These are phyloP conservation scores for Drosophila setosimentum DNA, from an alignment of 2,888 invertebrate species.

Conservation along the genomic window DNA sequence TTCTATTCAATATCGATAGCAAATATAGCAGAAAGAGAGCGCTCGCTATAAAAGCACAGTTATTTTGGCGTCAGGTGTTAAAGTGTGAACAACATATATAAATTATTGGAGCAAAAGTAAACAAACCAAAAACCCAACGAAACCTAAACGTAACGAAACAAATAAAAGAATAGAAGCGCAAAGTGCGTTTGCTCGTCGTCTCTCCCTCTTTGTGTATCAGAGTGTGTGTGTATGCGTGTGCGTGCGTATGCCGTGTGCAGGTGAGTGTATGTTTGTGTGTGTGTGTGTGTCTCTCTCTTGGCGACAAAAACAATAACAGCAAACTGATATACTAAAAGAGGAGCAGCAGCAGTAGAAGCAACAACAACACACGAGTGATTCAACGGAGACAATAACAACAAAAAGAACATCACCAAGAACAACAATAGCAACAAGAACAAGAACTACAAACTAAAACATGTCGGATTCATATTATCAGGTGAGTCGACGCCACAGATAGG, in stretches of 20 bases:
- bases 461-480: conserved; percentile 86
- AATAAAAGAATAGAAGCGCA: conserved; percentile 48
- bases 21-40: conserved; percentile 56
- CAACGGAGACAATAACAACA: conserved; percentile 40
- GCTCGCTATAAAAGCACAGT: conserved; percentile 53
- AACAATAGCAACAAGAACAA: conserved; percentile 36
- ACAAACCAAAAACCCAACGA: conserved; percentile 53
- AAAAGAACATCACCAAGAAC: conserved; percentile 21
- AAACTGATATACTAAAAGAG: conserved; percentile 43
- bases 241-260: conserved; percentile 37
- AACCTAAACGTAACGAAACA: conserved; percentile 38
- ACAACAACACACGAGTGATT: conserved; percentile 43
- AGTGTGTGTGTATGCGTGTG: conserved; percentile 30
- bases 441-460: conserved; percentile 74
- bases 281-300: conserved; percentile 47
- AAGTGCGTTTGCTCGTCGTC: conserved; percentile 48
- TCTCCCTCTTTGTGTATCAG: background rate
- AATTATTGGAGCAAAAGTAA: conserved; percentile 65
- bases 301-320: conserved; percentile 57
- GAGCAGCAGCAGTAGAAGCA: conserved; percentile 30
- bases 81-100: conserved; percentile 62
- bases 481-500: conserved; percentile 63
- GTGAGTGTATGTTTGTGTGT: conserved; percentile 36
- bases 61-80: conserved; percentile 68
- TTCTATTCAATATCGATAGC: conserved; percentile 64